Evolutionary conservation across 2,888 invertebrate species (phyloP), one percentile per base, ranked within the genome.

Genomic region (Matsumyia berberina): DNA sequence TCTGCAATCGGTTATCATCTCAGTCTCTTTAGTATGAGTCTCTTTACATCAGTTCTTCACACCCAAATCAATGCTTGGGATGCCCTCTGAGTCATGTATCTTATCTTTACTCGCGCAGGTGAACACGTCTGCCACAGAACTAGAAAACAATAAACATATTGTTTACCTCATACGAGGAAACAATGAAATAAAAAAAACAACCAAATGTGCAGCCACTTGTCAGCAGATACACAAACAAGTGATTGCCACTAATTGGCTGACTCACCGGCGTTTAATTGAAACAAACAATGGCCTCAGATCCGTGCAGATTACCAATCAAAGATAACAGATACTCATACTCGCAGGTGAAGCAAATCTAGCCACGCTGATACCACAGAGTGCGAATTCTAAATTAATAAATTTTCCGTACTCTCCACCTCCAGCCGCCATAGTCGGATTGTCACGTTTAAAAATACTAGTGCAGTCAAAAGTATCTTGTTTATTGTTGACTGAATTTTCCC

Each of bases 161-260:
- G 4, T 17, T 15, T 57, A 9, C n/a, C n/a, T 15, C 3, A 8
- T 37, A 66, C 49, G 19, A 19, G 11, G 9, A 42, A 72, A 60
- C 24, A 24, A 24, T 24, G 24, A 24, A 24, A 24, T 24, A 24
- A 24, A 4, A n/a, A 37, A 15, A 29, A 49, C 39, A 72, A 51
- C 11, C 39, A 58, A 49, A 44, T 57, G 24, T 79, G 79, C 66
- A 57, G 58, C 35, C 44, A 58, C 9, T 53, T 80, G 73, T 19
- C 37, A 67, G 12, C 49, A 53, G 66, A 74, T 29, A 60, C 44
- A 4, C 24, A 39, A 51, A 69, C 51, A 69, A 39, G 12, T 55
- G 70, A 55, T 72, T 55, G 39, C 31, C 44, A 69, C 46, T 62
- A 62, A 74, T 69, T 39, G 35, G 12, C 9, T 70, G 77, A 82